These are phyloP conservation scores for Rhopalosiphum maidis DNA, from an alignment of 1,140 invertebrate species.

Conservation along the genomic window DNA sequence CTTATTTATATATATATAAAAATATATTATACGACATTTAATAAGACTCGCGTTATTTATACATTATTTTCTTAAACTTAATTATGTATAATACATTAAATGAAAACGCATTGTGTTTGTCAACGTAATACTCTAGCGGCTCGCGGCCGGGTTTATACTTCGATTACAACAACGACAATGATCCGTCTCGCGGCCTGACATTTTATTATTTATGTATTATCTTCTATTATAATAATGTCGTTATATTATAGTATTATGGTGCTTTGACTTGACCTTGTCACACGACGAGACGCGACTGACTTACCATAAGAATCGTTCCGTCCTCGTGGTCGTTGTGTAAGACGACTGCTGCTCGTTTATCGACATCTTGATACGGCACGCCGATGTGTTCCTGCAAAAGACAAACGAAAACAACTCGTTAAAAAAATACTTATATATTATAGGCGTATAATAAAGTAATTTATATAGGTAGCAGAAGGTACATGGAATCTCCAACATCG, in stretches of 20 bases:
- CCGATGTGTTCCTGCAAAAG: constrained; percentile 67
- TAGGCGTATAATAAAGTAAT: not conserved
- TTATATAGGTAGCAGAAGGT: not conserved
- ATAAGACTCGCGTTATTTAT: not conserved
- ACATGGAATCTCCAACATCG: not conserved
- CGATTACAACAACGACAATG: not conserved
- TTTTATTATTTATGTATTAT: not conserved
- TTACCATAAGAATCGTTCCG: constrained; percentile 84
- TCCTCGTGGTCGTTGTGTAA: constrained; percentile 77
- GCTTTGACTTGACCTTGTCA: constrained; percentile 19
- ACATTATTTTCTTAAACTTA: not conserved
- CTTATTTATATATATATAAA: not conserved
- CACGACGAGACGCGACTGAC: constrained; percentile 61
- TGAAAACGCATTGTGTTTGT: not conserved
- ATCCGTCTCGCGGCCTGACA: not conserved
- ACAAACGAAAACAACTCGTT: not conserved
- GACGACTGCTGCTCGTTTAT: constrained; percentile 83
- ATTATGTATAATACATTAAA: not conserved
- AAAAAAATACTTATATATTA: not conserved
- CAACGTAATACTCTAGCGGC: not conserved
- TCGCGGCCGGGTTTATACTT: not conserved
- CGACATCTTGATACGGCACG: constrained; percentile 84
- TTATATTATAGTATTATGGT: not conserved
- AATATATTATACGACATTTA: not conserved
- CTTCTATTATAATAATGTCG: not conserved